A percentile compares a stretch with the other conserved stretches of the same genome.
These are phyloP conservation scores for Aelia acuminata DNA, from an alignment of 2,888 invertebrate genomes.

Conservation along the genomic window DNA sequence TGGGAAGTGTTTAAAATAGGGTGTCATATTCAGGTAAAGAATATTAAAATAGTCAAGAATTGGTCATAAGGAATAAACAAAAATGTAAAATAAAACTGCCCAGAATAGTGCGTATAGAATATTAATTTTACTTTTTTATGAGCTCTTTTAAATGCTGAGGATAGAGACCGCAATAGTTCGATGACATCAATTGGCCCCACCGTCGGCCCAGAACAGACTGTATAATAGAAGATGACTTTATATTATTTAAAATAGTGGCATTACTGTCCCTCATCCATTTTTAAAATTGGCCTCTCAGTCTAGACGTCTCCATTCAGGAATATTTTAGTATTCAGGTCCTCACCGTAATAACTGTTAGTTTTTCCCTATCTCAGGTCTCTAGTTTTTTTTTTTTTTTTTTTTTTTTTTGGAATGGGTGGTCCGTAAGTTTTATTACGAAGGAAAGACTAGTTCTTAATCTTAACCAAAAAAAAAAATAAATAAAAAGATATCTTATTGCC, in stretches of 20 bases:
- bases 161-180: background rate
- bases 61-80: background rate
- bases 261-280: background rate
- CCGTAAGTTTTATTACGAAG: too few relatives aligned
- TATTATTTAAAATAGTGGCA: background rate
- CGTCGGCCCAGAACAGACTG: background rate
- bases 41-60: background rate
- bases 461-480: background rate
- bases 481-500: background rate
- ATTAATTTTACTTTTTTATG: background rate
- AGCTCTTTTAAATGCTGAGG: background rate
- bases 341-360: background rate
- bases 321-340: background rate
- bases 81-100: background rate
- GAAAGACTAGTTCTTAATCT: background rate
- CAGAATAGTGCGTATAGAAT: background rate
- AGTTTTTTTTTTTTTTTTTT: background rate
- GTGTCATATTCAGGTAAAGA: too few relatives aligned
- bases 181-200: background rate
- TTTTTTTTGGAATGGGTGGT: background rate
- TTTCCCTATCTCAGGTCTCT: background rate
- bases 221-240: background rate
- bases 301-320: background rate
- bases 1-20: too few relatives aligned
- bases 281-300: background rate